Conservation (phyloP, 37 sponge, comb jelly and placozoan genomes). For the Crambe crambe region DNA sequence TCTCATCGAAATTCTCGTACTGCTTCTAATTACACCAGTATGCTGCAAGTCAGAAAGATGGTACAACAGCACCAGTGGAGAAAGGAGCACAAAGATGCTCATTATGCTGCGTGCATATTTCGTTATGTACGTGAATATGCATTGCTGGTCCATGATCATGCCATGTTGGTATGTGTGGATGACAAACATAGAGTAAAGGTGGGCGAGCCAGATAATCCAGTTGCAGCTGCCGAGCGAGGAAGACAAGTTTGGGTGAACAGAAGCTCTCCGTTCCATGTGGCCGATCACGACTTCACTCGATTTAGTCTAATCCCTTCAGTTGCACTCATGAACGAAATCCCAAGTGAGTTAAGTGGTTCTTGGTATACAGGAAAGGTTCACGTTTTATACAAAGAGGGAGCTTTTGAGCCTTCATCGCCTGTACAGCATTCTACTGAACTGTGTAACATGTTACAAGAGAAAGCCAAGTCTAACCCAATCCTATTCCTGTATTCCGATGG, state of each 20-base stretch:
- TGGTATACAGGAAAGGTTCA: slow-evolving; percentile 50
- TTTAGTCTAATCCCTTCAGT: slow-evolving; percentile 29
- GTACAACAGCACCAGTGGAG: no score
- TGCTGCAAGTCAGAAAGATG: no score
- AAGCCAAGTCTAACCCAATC: background rate
- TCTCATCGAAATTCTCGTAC: no score
- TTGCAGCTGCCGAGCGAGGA: slow-evolving; percentile 50
- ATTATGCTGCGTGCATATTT: no score
- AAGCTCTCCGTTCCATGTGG: background rate
- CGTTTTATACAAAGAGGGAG: slow-evolving; percentile 33
- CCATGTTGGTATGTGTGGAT: slow-evolving; percentile 17
- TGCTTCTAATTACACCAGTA: no score
- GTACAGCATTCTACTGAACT: slow-evolving; percentile 45
- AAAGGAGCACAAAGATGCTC: no score
- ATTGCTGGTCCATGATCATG: background rate
- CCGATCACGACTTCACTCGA: slow-evolving; percentile 51
- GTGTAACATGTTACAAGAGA: background rate
- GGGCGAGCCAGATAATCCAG: slow-evolving; percentile 53
- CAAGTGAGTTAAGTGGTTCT: slow-evolving; percentile 22
- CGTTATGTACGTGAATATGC: no score
- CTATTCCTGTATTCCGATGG: no score
- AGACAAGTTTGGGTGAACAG: slow-evolving; percentile 9
- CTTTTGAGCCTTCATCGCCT: slow-evolving; percentile 54
- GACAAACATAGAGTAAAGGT: slow-evolving; percentile 62
- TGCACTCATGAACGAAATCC: slow-evolving; percentile 23